These are phyloP conservation scores for Rhaphigaster nebulosa DNA, from an alignment of 2,888 invertebrate genomes.

Conservation along the genomic window DNA sequence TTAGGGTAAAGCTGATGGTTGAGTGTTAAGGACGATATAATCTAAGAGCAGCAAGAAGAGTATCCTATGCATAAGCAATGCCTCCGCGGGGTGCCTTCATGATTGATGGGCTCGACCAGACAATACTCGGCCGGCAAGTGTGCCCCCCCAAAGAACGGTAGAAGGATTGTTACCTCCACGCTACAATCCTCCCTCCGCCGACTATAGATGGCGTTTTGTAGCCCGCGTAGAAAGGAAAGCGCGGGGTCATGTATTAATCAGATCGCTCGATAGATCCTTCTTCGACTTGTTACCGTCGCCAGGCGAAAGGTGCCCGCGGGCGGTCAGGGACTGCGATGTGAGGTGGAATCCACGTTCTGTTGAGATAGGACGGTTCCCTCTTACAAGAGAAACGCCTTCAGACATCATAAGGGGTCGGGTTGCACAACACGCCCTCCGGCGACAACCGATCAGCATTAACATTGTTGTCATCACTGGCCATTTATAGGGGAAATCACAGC, in stretches of 20 bases:
- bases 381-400: slow-evolving; percentile 36
- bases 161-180: not conserved
- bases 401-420: slow-evolving; percentile 27
- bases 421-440: not conserved
- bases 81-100: not conserved
- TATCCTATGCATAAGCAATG: slow-evolving; percentile 28
- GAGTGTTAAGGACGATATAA: slow-evolving; percentile 21
- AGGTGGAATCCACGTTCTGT: slow-evolving; percentile 48
- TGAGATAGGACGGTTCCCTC: slow-evolving; percentile 26
- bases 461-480: slow-evolving; percentile 23
- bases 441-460: slow-evolving; percentile 35
- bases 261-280: slow-evolving; percentile 58
- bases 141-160: not conserved
- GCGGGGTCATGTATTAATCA: slow-evolving; percentile 40
- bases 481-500: not conserved
- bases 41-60: not conserved
- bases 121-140: slow-evolving; percentile 1
- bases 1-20: slow-evolving; percentile 21
- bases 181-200: no score
- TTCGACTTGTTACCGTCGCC: slow-evolving; percentile 54
- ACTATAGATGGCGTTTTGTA: not conserved
- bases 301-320: slow-evolving; percentile 50
- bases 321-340: slow-evolving; percentile 58
- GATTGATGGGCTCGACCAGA: not conserved
- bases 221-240: not conserved